Base-by-base conservation (phyloP, 1,140 invertebrate species). In the Lordiphosa mommai region DNA sequence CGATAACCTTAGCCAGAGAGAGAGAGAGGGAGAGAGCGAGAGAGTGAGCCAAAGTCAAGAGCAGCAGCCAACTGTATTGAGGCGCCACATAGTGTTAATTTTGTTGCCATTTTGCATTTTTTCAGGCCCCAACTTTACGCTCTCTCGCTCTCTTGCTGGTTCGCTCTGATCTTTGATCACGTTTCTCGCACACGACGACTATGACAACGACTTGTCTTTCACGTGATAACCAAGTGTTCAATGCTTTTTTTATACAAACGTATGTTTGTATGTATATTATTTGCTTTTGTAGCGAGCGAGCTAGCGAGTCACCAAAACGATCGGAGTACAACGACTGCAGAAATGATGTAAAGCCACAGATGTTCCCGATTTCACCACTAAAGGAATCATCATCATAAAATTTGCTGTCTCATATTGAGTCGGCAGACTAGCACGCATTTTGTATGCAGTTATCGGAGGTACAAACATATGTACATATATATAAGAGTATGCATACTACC, bases 81-180 rank as follows among this genome's bases (percentile, higher is more conserved):
- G 57, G 74, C 74, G 76, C 76, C 76, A 61, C 74, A 53, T 38
- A 52, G 71, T 84, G 76, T 59, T 82, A 82, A 82, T 84, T 82
- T 60, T 84, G 57, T 84, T 82, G 77, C 61, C 72, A 72, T 76
- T 76, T 82, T 67, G 56, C 61, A 67, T 20, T 27, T 29, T 7
- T 27, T 10, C 47, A 12, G 20, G 14, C 50, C 16, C 29, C 16
- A 10, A 27, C 16, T 3, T 3, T 3, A 12, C 49, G 27, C 32
- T 29, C 61, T 37, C 64, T 61, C 32, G 16, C 48, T 41, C 33
- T 17, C 51, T 61, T 34, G 7, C 32, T 27, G 30, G 43, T 34
- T 57, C 48, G 48, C 46, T 36, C 48, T 72, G 82, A 86, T 76
- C 80, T 86, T 80, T 80, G 82, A 86, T 86, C 82, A 86, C 82